Evolutionary conservation across 2,888 invertebrate species (phyloP), one percentile per base, ranked within the genome.

Genomic region (Cryptocheilus praepositus): DNA sequence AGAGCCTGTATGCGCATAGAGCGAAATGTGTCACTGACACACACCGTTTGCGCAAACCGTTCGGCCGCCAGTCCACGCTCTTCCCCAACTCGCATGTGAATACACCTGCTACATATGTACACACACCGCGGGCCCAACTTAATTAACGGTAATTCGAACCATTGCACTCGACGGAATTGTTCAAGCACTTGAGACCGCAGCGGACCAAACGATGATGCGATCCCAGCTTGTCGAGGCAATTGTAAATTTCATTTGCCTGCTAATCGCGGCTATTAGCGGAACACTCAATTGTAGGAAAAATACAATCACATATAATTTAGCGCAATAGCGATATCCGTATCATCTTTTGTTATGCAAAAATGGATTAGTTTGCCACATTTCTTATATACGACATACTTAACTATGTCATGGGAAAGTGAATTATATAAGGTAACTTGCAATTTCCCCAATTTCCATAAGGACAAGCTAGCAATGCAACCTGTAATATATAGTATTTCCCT

Each of bases 131-230:
- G 22, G 21, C 60, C 71, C 67, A 74, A 76, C 71, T 69, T 74
- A 49, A 64, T 69, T 74, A 49, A 64, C 57, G 60, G 63, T 77
- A 77, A 76, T 74, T 77, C 77, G 64, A 69, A 63, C 69, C 69
- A 74, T 77, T 74, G 61, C 60, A 43, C 54, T 51, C 64, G 61
- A 58, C 51, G 65, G 65, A 71, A 71, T 74, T 61, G 71, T 74
- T 61, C 62, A 68, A 64, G 69, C 58, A 65, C 55, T 63, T 55
- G 55, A 55, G 58, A 57, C 54, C 58, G 57, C 56, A 59, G 43
- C 57, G 57, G 51, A 53, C 51, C 44, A 51, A 53, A 57, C 61
- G 61, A 65, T 65, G 64, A 36, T 36, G 36, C 58, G 25, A 51
- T 62, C 55, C 60, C 55, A 53, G 52, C 63, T 58, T 57, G 36